Base-by-base conservation (phyloP, 2,113 vertebrate genomes). In the Thymallus thymallus region DNA sequence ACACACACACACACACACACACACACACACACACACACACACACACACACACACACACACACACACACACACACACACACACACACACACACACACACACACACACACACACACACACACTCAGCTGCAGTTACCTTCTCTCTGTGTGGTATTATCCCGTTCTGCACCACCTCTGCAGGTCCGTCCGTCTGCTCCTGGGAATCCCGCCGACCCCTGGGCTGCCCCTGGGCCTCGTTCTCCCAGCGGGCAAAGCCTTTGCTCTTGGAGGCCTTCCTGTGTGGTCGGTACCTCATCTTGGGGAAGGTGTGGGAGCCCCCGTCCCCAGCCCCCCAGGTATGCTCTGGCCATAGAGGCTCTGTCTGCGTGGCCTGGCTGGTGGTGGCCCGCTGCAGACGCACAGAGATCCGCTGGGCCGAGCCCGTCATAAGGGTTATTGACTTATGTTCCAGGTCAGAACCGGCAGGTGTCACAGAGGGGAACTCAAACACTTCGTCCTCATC, bases 331-430 rank as follows among this genome's bases (percentile, higher is more conserved):
- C 96, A 98, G 79, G 89, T 90, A 20, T 93, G 87, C n/a, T 97
- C 94, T 0, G 94, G 87, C 97, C 97, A 98, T 60, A 97, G 87
- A 0, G 96, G 95, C 41, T 99, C 97, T 0, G 95, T 98, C 90
- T 98, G 97, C 0, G 96, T 99, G 83, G 96, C 96, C 91, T 99
- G 96, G 87, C 95, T 98, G 63, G 94, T 93, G 64, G 97, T 98
- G 3, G 95, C 93, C 41, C 96, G 88, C 88, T 98, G 97, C 22
- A 99, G 90, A 71, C 95, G 90, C 72, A 99, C 96, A 0, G 96
- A 99, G 88, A 98, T 98, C 82, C 96, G 96, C 75, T 93, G 94
- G 0, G 97, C 95, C 6, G 96, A 96, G 61, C 97, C 95, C 0
- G 96, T 98, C 76, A 98, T 94, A 18, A 99, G 92, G 0, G 96